phyloP scores from a whole-genome alignment of 1,140 invertebrate genomes.

The Brachionus paranguensis region DNA sequence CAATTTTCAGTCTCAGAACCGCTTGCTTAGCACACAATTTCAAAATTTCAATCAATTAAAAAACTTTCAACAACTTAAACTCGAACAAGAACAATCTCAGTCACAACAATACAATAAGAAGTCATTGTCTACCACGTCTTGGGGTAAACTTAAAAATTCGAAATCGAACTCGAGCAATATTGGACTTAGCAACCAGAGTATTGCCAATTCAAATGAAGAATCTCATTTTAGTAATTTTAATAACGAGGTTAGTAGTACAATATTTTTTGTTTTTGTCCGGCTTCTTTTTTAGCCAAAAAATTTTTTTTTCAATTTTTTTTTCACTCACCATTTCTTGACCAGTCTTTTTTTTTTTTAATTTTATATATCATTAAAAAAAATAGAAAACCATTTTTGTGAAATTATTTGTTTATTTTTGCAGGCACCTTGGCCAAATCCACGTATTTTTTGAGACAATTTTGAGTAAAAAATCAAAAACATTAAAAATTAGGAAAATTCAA shows the following conservation, averaged over 20 bases:
- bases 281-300: background rate
- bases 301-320: background rate
- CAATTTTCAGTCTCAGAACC: background rate
- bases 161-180: constrained; percentile 37
- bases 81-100: background rate
- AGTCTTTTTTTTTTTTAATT: background rate
- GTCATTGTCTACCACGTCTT: constrained; percentile 20
- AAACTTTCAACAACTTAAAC: constrained; percentile 20
- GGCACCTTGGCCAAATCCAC: too few species aligned
- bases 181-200: background rate
- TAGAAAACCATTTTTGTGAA: background rate
- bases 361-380: background rate
- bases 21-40: constrained; percentile 24
- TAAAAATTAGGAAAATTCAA: too few species aligned
- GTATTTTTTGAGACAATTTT: too few species aligned
- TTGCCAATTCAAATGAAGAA: constrained; percentile 26
- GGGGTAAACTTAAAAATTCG: constrained; percentile 38
- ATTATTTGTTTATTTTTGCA: too few species aligned
- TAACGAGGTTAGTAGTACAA: background rate
- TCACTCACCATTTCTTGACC: background rate
- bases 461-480: too few species aligned
- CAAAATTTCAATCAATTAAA: constrained; percentile 24
- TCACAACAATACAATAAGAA: constrained; percentile 8
- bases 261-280: background rate
- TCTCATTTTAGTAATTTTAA: constrained; percentile 1